Evolutionary conservation across 2,888 invertebrate genomes (phyloP), one percentile per base, ranked within the genome.

Genomic region (Athrips mouffetella): DNA sequence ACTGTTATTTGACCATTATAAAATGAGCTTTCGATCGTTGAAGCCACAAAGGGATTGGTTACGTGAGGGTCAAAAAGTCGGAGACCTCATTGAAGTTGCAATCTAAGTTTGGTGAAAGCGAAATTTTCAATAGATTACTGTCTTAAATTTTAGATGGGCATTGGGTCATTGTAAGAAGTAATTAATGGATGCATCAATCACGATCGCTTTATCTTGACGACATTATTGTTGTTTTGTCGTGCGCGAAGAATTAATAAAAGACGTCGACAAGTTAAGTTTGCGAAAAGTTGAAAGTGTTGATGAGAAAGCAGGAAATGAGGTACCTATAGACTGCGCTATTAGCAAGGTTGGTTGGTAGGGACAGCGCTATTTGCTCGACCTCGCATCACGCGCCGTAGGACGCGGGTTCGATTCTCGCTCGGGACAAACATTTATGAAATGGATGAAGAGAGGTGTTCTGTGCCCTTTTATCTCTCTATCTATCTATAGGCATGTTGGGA

Each of bases 141-240:
- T 77, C 78, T 75, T 76, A 76, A 72, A 68, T 68, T 78, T 63
- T 60, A n/a, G n/a, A n/a, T 68, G 59, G 68, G 63, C 67, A 73
- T 73, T 72, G 71, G 72, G 66, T 37, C 64, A 70, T 68, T 67
- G 73, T 70, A 73, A 66, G 55, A 65, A 68, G 69, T 76, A 82
- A 81, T 84, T 86, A 85, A 80, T 79, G 68, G 71, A 78, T 59
- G 68, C 75, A 76, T 83, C 81, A 76, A 80, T 82, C 83, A 80
- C 67, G 73, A 71, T 48, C 48, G 56, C 55, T 58, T 53, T 55
- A 54, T 58, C 57, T 56, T 55, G 63, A 65, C 67, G 64, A 63
- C 65, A 57, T 60, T 54, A 52, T 53, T 58, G 59, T 67, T 63
- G 63, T 62, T 62, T 55, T 54, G 53, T 68, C 65, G 67, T 67